Conservation (phyloP, 1,140 invertebrate genomes). For the Cydia splendana region DNA sequence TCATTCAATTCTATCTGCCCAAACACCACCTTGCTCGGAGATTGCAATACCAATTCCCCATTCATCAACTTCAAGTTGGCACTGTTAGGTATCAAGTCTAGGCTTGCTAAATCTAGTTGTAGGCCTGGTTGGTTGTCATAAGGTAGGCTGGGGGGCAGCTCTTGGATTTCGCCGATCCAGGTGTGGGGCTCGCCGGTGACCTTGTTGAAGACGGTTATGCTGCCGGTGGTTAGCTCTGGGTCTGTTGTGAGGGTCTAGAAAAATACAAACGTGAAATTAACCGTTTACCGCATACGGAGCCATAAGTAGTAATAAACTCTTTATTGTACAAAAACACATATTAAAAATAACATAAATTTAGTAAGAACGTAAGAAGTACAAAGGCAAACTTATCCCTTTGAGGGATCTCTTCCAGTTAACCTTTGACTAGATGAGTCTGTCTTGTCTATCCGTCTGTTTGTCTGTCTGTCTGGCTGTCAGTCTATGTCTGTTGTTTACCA, state of each 20-base stretch:
- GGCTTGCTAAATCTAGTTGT: constrained; percentile 48
- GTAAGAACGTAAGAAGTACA: no score
- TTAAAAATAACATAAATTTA: no score
- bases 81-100: constrained; percentile 62
- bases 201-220: constrained; percentile 63
- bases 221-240: constrained; percentile 39
- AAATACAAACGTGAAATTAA: not conserved
- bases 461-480: no score
- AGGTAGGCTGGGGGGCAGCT: constrained; percentile 42
- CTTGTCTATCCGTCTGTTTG: no score
- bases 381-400: no score
- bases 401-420: no score
- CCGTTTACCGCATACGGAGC: no score
- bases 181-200: constrained; percentile 57
- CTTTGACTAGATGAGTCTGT: no score
- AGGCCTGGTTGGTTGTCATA: constrained; percentile 42
- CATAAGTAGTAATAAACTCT: no score
- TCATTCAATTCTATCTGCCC: constrained; percentile 54
- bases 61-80: constrained; percentile 57
- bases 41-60: constrained; percentile 48
- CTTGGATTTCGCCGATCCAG: constrained; percentile 56
- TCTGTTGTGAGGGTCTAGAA: constrained; percentile 52
- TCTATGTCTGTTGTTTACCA: no score
- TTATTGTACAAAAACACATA: no score
- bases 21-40: constrained; percentile 52